Percentiles rank a stretch among this genome's conserved stretches.
Evolutionary conservation across 2,797 vertebrate species (phyloP).

Genomic region (Tragelaphus eurycerus): DNA sequence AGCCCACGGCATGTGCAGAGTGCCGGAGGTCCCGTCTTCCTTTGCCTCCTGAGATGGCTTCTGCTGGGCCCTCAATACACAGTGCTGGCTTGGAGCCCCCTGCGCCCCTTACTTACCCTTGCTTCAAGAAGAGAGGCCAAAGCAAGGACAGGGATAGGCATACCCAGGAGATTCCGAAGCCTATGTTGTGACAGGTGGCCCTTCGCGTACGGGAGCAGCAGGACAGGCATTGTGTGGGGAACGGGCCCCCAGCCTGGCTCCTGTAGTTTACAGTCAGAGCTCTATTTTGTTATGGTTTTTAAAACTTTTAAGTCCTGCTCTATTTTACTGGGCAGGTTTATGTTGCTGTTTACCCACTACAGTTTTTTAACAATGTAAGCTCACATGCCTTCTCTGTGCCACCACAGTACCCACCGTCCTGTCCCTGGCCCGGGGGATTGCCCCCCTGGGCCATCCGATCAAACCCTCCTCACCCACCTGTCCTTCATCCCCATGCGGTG

Average conservation of each 20-base stretch:
- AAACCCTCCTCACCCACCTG: background rate
- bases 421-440: background rate
- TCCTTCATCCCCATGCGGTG: background rate
- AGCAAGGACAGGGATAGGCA: background rate
- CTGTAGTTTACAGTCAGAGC: slow-evolving; percentile 74
- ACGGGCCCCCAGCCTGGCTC: background rate
- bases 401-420: background rate
- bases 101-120: background rate
- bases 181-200: background rate
- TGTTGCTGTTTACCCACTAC: slow-evolving; percentile 53
- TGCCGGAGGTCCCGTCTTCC: background rate
- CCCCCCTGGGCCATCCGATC: background rate
- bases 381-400: background rate
- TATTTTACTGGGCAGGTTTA: slow-evolving; percentile 70
- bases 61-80: background rate
- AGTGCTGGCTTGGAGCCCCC: background rate
- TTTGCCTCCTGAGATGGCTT: background rate
- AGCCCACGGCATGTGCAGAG: background rate
- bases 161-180: background rate
- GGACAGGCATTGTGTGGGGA: background rate
- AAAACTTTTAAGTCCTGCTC: slow-evolving; percentile 63
- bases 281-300: slow-evolving; percentile 77
- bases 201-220: background rate
- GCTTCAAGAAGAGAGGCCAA: slow-evolving; percentile 2
- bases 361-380: slow-evolving; percentile 11